phyloP scores from a whole-genome alignment of 2,113 vertebrate species.

The Mormyrus iriodes region DNA sequence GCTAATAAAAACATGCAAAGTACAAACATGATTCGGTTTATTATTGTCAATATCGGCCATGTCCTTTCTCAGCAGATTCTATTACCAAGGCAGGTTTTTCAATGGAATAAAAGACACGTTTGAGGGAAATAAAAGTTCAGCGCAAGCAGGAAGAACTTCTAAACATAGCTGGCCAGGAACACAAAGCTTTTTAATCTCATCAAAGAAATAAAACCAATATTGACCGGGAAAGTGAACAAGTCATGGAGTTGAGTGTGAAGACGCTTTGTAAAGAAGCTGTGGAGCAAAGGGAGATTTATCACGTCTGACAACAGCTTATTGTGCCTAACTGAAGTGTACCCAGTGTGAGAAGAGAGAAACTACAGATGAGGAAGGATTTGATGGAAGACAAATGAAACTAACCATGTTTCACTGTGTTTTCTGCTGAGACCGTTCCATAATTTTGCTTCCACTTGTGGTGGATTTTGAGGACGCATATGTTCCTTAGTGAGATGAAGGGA shows the following conservation, averaged over 20 bases:
- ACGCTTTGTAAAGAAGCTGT: not conserved
- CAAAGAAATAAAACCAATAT: not conserved
- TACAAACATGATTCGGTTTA: not conserved
- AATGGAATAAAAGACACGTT: not conserved
- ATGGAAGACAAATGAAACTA: not conserved
- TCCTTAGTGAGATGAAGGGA: not conserved
- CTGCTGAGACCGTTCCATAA: not conserved
- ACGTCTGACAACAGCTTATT: not conserved
- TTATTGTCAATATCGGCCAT: not conserved
- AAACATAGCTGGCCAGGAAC: not conserved
- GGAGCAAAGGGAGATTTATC: not conserved
- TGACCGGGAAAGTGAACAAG: not conserved
- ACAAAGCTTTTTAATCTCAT: not conserved
- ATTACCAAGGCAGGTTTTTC: not conserved
- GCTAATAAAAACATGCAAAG: slow-evolving; percentile 7
- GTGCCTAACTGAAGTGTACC: not conserved
- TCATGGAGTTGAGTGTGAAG: not conserved
- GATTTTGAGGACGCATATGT: not conserved
- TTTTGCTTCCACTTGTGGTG: not conserved
- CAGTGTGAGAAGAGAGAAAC: not conserved
- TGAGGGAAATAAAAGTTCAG: not conserved
- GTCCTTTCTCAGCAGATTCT: not conserved
- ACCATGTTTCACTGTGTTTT: slow-evolving; percentile 1
- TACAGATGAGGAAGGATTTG: not conserved
- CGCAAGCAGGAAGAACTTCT: not conserved